phyloP scores from a whole-genome alignment of 2,888 invertebrate species.

The Meloe dianella region DNA sequence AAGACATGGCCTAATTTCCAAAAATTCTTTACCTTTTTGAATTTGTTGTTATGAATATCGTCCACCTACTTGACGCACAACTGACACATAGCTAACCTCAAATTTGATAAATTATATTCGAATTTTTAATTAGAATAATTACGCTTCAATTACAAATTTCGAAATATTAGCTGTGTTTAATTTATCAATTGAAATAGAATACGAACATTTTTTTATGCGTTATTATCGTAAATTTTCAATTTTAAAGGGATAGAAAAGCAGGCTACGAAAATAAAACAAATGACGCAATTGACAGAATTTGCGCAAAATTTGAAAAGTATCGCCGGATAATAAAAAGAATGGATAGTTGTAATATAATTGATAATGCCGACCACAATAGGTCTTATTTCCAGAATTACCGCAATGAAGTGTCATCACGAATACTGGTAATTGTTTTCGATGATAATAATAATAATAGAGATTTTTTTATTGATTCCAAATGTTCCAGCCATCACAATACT shows the following conservation, averaged over 20 bases:
- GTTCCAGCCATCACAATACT: slow-evolving; percentile 56
- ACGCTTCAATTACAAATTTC: no score
- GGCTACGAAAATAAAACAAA: neutral
- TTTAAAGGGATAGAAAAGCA: neutral
- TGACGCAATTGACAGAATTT: neutral
- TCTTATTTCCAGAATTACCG: slow-evolving; percentile 59
- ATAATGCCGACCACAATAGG: slow-evolving; percentile 23
- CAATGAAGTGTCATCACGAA: slow-evolving; percentile 57
- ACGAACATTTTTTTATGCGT: no score
- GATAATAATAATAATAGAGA: slow-evolving; percentile 12
- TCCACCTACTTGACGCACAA: neutral
- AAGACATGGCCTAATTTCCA: slow-evolving; percentile 18
- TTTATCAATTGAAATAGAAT: no score
- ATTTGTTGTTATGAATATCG: neutral
- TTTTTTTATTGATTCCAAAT: slow-evolving; percentile 18
- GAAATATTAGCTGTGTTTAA: no score
- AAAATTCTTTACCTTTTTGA: slow-evolving; percentile 17
- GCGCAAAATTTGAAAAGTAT: slow-evolving; percentile 2
- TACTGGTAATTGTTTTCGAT: slow-evolving; percentile 47
- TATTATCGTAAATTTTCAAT: no score
- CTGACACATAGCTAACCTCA: slow-evolving; percentile 29
- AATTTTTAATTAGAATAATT: no score
- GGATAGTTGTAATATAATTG: neutral
- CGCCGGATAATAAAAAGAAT: no score
- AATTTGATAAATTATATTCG: no score